Percentiles rank a stretch among this genome's conserved stretches.
Evolutionary conservation across 1,140 invertebrate genomes (phyloP).

Genomic region (Diorhabda sublineata): DNA sequence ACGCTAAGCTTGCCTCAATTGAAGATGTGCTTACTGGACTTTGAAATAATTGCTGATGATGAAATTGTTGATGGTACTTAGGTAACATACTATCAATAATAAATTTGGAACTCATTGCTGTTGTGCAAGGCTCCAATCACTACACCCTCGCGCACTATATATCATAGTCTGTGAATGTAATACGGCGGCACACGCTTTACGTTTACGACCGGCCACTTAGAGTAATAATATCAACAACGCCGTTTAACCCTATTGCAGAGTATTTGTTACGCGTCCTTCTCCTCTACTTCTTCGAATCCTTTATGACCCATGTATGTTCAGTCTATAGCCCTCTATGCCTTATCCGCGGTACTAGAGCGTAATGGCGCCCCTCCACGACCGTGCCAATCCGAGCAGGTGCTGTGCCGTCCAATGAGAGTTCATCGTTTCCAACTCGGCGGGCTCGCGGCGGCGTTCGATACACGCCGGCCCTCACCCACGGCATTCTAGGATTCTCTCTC

Average conservation of each 20-base stretch:
- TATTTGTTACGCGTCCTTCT: slow-evolving; percentile 60
- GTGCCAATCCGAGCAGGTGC: slow-evolving; percentile 47
- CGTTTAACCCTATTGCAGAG: slow-evolving; percentile 46
- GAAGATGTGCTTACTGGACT: slow-evolving; percentile 47
- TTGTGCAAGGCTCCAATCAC: slow-evolving; percentile 38
- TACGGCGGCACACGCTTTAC: slow-evolving; percentile 30
- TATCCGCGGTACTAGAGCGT: slow-evolving; percentile 61
- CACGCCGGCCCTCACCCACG: slow-evolving; percentile 31
- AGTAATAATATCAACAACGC: slow-evolving; percentile 36
- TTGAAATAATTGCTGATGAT: slow-evolving; percentile 62
- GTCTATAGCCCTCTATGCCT: slow-evolving; percentile 63
- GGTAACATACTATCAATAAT: slow-evolving; percentile 96
- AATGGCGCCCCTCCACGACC: slow-evolving; percentile 54
- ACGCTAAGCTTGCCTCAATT: slow-evolving; percentile 55
- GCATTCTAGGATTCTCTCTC: slow-evolving; percentile 21
- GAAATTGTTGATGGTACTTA: slow-evolving; percentile 83
- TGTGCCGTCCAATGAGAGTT: slow-evolving; percentile 42
- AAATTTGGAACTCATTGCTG: slow-evolving; percentile 90
- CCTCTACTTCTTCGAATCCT: slow-evolving; percentile 63
- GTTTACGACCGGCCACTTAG: slow-evolving; percentile 41
- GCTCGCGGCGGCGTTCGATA: slow-evolving; percentile 41
- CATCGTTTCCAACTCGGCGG: slow-evolving; percentile 16
- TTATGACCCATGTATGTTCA: slow-evolving; percentile 64
- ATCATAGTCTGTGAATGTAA: slow-evolving; percentile 38
- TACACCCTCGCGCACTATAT: slow-evolving; percentile 41